Evolutionary conservation across 2,797 vertebrate genomes (phyloP).

Genomic region (Pangasius larnaudii): DNA sequence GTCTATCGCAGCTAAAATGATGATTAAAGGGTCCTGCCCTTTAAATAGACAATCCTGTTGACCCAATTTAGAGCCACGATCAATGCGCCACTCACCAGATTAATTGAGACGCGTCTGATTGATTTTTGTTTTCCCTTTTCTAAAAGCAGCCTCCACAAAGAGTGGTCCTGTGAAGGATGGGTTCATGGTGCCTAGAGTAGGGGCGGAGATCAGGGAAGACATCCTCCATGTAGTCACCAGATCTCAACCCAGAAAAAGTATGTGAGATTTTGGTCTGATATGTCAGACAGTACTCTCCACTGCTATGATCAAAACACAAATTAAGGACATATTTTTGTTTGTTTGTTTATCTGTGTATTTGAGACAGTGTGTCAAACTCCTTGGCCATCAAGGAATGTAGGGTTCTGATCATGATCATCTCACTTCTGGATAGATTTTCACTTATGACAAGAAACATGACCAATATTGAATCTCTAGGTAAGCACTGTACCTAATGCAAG

Average conservation of each 20-base stretch:
- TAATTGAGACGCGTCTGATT: slow-evolving; percentile 83
- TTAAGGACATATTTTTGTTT: background rate
- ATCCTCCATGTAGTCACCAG: background rate
- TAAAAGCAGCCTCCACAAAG: slow-evolving; percentile 58
- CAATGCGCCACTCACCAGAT: slow-evolving; percentile 80
- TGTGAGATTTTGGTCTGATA: background rate
- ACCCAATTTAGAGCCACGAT: slow-evolving; percentile 84
- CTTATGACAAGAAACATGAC: slow-evolving; percentile 13
- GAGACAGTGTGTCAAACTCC: background rate
- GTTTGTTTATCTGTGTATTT: background rate
- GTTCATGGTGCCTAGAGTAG: slow-evolving; percentile 20
- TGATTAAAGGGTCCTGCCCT: slow-evolving; percentile 85
- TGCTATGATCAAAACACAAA: background rate
- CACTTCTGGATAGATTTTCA: slow-evolving; percentile 7
- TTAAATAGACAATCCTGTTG: slow-evolving; percentile 83
- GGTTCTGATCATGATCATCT: background rate
- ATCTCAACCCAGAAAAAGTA: background rate
- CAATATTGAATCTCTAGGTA: background rate
- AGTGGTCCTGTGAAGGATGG: slow-evolving; percentile 43
- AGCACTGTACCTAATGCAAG: slow-evolving; percentile 21
- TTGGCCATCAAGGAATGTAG: background rate
- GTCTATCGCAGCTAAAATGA: slow-evolving; percentile 77
- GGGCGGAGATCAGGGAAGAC: slow-evolving; percentile 28
- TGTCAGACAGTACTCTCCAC: background rate
- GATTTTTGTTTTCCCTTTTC: slow-evolving; percentile 71